Evolutionary conservation across 2,113 vertebrate species (phyloP), one percentile per base, ranked within the genome.

Genomic region (Thunnus thynnus): DNA sequence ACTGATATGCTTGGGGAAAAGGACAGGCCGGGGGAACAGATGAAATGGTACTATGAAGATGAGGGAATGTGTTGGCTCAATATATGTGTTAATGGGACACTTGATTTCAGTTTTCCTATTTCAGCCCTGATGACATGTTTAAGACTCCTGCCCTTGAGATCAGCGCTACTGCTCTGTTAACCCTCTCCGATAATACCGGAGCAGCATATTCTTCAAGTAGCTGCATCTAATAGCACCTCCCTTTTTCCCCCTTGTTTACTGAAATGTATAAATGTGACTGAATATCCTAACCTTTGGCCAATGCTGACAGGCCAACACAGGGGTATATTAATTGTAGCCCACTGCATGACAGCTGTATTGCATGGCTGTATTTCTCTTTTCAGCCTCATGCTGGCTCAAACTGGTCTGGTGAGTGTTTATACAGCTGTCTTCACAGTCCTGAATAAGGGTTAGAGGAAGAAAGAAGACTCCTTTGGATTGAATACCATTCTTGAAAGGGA

Each of bases 61-160:
- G 79, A 89, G 72, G 68, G 41, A 80, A 87, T 75, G 69, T 83
- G 73, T 89, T 67, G 30, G 72, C 48, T 85, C 86, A 84, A 85
- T 89, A 88, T 89, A 89, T 89, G 91, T 90, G 86, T 91, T 93
- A 91, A 94, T 92, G 84, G 88, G 76, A 88, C 82, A 80, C 76
- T 92, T 83, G 86, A 90, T 89, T 92, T 92, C 76, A 87, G 66
- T 85, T 88, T 89, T 80, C 69, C 84, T 54, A 76, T 85, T 77
- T 79, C 76, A 61, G 72, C 65, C 71, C 57, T 75, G 52, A 84
- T 87, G 81, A 79, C 72, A 83, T 82, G 85, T 88, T 89, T 65
- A 83, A 80, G 62, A 65, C 71, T 58, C 57, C 85, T 48, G 54
- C 63, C 50, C 64, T 76, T 58, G 57, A 79, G 51, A 75, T 78